Evolutionary conservation across 2,888 invertebrate species (phyloP), one percentile per base, ranked within the genome.

Genomic region (Lasioglossum lativentre): DNA sequence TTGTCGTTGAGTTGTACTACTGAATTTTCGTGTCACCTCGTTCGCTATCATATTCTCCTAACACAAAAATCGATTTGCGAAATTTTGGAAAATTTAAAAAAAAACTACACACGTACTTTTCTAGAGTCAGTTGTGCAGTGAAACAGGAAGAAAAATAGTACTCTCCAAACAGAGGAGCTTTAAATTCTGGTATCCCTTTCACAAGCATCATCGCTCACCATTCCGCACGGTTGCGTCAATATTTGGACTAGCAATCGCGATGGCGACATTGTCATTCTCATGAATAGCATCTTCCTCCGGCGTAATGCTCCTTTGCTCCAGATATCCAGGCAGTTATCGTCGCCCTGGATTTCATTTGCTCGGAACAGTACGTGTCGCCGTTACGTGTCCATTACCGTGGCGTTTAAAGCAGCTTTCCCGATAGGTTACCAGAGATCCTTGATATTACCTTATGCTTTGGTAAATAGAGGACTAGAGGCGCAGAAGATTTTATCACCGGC

Each of bases 291-390:
- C 40, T 68, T 78, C 34, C 74, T 70, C 59, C 16, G 10, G 16
- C 27, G 71, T 75, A 75, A 79, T 79, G 40, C 42, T 40, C 40
- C 30, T 56, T 75, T 78, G 56, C 45, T 27, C 75, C 19, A n/a
- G 59, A 71, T 45, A 70, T 71, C 79, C 12, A 30, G 16, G 34
- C 34, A 16, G 16, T 56, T 71, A 47, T 63, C 47, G 38, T 30
- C 47, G 30, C 23, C 45, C 71, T 75, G 30, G 70, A 45, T 79
- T 70, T 40, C 70, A 71, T 68, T 40, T 47, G 14, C 45, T 76
- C 38, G 6, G 78, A 71, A 59, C 45, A 59, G 59, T 45, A 47
- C 63, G 71, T 76, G 76, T 38, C 45, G 23, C 27, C 27, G 38
- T 76, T 71, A 38, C 45, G n/a, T 14, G 23, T 47, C 71, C 23